Percentiles rank a stretch among this genome's conserved stretches.
Evolutionary conservation across 2,113 vertebrate species (phyloP).

Genomic region (Sceloporus undulatus): DNA sequence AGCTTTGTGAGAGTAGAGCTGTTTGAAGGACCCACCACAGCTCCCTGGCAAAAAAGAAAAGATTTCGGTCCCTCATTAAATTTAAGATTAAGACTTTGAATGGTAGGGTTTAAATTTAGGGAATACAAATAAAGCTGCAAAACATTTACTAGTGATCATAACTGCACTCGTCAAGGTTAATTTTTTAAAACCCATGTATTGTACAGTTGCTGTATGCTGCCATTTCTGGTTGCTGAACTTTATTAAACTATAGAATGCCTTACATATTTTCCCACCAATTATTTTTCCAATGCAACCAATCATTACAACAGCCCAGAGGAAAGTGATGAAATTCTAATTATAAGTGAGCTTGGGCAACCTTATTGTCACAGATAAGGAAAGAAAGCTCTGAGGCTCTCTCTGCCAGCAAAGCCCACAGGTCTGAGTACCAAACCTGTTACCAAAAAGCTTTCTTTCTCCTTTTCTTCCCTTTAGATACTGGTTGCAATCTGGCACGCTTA

Average conservation of each 20-base stretch:
- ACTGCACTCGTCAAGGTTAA: background rate
- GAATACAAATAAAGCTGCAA: background rate
- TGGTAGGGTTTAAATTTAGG: background rate
- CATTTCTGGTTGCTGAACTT: background rate
- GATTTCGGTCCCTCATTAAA: background rate
- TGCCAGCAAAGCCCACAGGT: background rate
- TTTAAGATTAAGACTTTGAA: background rate
- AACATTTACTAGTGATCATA: background rate
- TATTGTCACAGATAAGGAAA: background rate
- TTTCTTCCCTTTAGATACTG: background rate
- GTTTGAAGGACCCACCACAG: background rate
- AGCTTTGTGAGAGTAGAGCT: background rate
- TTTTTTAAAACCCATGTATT: background rate
- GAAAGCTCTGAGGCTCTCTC: background rate
- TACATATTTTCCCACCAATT: background rate
- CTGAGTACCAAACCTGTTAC: background rate
- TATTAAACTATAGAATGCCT: slow-evolving; percentile 11
- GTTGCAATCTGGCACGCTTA: background rate
- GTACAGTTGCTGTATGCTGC: background rate
- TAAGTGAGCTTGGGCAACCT: background rate
- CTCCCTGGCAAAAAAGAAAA: background rate
- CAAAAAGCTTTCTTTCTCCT: background rate
- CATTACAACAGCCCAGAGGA: background rate
- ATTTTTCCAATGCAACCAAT: background rate
- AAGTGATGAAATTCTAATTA: slow-evolving; percentile 23